A percentile compares a stretch with the other conserved stretches of the same genome.
These are phyloP conservation scores for Phoxinus phoxinus DNA, from an alignment of 2,113 vertebrate species.

Conservation along the genomic window DNA sequence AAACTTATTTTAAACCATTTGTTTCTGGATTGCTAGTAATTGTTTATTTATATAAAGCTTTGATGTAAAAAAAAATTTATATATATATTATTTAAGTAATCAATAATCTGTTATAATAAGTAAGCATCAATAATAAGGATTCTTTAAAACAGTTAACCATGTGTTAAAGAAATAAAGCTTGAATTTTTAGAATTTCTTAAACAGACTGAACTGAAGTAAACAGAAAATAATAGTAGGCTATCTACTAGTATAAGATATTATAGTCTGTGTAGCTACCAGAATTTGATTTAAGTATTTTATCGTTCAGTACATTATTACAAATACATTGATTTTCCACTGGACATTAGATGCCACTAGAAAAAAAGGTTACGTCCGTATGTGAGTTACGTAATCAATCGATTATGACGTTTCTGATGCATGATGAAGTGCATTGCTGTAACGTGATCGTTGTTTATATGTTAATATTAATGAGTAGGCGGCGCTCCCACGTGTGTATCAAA, in stretches of 20 bases:
- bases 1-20: too few species aligned
- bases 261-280: not conserved
- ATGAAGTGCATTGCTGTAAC: not conserved
- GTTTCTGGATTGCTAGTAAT: not conserved
- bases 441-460: not conserved
- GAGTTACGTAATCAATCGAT: conserved; percentile 13
- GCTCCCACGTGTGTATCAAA: not conserved
- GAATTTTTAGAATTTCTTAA: too few species aligned
- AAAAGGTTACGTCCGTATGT: not conserved
- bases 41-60: too few species aligned
- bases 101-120: not conserved
- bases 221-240: not conserved
- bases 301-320: not conserved
- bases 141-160: not conserved
- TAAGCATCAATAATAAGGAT: too few species aligned
- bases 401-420: conserved; percentile 1
- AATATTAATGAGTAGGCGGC: conserved; percentile 27
- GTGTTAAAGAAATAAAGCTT: too few species aligned
- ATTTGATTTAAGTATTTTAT: not conserved
- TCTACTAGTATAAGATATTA: not conserved
- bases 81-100: not conserved
- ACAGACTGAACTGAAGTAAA: not conserved
- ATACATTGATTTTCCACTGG: not conserved
- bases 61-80: too few species aligned
- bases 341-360: not conserved